A percentile compares a stretch with the other conserved stretches of the same genome.
phyloP scores from a whole-genome alignment of 30 jellyfish, hydroid and myxozoan species.

The Clytia hemisphaerica region DNA sequence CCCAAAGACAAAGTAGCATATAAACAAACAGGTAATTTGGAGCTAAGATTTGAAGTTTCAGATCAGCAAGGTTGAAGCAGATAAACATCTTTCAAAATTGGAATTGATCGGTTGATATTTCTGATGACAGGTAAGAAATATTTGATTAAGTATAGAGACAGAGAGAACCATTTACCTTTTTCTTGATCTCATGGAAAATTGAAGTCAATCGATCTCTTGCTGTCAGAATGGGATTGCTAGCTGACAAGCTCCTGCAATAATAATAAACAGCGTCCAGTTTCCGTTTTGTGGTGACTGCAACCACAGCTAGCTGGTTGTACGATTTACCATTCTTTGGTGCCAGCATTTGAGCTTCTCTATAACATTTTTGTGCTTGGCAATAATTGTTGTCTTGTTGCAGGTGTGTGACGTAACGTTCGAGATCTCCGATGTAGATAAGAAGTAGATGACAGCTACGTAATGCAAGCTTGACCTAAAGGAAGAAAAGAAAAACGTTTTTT shows the following conservation, averaged over 20 bases:
- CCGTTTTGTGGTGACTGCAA: constrained; percentile 69
- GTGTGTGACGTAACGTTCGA: constrained; percentile 78
- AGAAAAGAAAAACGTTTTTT: neutral
- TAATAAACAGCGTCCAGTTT: constrained; percentile 91
- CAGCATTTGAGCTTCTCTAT: constrained; percentile 57
- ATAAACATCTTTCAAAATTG: neutral
- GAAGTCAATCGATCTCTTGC: constrained; percentile 90
- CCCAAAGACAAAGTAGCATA: too few species aligned
- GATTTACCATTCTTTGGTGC: constrained; percentile 96
- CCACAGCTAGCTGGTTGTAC: constrained; percentile 84
- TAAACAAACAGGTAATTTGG: too few species aligned
- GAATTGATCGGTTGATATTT: neutral
- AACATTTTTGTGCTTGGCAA: constrained; percentile 53
- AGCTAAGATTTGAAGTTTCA: too few species aligned
- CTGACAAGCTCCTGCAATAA: constrained; percentile 72
- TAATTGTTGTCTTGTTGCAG: constrained; percentile 53
- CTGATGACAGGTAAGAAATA: neutral
- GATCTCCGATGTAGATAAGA: constrained; percentile 64
- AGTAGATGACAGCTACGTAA: constrained; percentile 82
- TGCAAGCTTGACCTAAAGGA: constrained; percentile 59
- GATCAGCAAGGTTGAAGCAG: neutral
- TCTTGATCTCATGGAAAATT: constrained; percentile 77
- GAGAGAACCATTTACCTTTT: constrained; percentile 42
- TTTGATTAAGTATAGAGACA: neutral
- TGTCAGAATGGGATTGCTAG: constrained; percentile 82